Evolutionary conservation across 2,888 invertebrate species (phyloP).

Genomic region (Helobdella robusta): DNA sequence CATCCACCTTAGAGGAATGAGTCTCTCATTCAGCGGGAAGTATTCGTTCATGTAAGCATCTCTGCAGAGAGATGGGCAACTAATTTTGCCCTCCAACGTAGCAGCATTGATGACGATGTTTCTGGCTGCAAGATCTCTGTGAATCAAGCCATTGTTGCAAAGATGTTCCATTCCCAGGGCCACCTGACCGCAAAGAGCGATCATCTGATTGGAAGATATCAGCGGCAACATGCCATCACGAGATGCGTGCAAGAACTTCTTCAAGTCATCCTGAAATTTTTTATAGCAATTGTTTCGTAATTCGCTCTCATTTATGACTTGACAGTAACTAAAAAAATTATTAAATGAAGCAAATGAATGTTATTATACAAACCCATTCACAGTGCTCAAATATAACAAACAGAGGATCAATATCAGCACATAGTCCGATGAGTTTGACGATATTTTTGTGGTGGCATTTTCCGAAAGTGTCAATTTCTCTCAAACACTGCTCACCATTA

Average conservation of each 20-base stretch:
- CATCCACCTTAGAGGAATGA: constrained; percentile 75
- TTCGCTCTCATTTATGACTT: neutral
- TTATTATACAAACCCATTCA: constrained; percentile 74
- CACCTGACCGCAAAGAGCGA: constrained; percentile 58
- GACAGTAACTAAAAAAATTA: neutral
- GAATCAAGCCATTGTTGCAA: constrained; percentile 67
- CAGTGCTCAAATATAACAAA: constrained; percentile 80
- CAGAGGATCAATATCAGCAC: constrained; percentile 66
- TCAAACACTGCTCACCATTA: constrained; percentile 62
- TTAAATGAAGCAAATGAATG: neutral
- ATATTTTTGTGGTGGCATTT: constrained; percentile 64
- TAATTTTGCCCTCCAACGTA: constrained; percentile 18
- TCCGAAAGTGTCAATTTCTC: constrained; percentile 76
- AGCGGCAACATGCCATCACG: constrained; percentile 58
- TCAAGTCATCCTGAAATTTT: constrained; percentile 69
- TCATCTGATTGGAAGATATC: constrained; percentile 53
- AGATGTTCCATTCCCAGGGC: constrained; percentile 72
- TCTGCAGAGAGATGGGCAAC: constrained; percentile 63
- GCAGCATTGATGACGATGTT: constrained; percentile 53
- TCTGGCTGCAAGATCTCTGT: constrained; percentile 79
- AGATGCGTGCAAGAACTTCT: constrained; percentile 57
- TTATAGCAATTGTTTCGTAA: neutral
- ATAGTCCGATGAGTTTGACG: constrained; percentile 68
- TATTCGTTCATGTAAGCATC: constrained; percentile 85
- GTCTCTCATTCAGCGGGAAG: constrained; percentile 55